Conservation (phyloP, 2,888 invertebrate genomes). For the Urechis unicinctus region DNA sequence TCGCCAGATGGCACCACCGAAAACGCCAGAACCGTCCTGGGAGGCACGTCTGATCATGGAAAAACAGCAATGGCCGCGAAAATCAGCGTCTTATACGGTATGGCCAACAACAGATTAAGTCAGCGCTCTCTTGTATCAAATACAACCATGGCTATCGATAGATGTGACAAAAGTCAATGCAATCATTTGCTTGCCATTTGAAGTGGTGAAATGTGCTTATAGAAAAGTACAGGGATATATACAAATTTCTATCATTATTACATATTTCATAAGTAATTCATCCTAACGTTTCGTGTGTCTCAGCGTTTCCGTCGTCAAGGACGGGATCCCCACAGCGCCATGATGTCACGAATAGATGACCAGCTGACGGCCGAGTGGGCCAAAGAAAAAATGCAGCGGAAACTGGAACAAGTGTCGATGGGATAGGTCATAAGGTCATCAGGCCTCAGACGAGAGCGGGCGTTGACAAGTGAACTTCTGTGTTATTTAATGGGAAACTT, state of each 20-base stretch:
- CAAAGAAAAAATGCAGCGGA: not conserved
- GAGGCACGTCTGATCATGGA: slow-evolving; percentile 31
- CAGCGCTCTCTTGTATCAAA: too few relatives aligned
- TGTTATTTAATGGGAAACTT: too few relatives aligned
- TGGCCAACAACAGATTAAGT: too few relatives aligned
- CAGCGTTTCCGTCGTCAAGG: slow-evolving; percentile 39
- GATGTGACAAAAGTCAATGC: too few relatives aligned
- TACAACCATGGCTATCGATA: too few relatives aligned
- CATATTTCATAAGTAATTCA: not conserved
- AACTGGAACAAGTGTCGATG: not conserved
- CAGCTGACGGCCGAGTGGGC: not conserved
- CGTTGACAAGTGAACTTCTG: too few relatives aligned
- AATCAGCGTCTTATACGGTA: slow-evolving; percentile 37
- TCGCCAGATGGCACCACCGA: slow-evolving; percentile 37
- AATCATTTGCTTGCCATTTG: too few relatives aligned
- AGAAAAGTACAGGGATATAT: too few relatives aligned
- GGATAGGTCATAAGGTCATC: too few relatives aligned
- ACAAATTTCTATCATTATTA: too few relatives aligned
- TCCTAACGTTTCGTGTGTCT: not conserved
- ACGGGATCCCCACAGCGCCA: slow-evolving; percentile 39
- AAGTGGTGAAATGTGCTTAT: too few relatives aligned
- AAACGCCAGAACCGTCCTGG: slow-evolving; percentile 30
- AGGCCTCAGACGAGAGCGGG: too few relatives aligned
- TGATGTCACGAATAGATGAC: slow-evolving; percentile 39
- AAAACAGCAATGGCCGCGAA: slow-evolving; percentile 33